Evolutionary conservation across 2,113 vertebrate species (phyloP), one percentile per base, ranked within the genome.

Genomic region (Pelusios castaneus): DNA sequence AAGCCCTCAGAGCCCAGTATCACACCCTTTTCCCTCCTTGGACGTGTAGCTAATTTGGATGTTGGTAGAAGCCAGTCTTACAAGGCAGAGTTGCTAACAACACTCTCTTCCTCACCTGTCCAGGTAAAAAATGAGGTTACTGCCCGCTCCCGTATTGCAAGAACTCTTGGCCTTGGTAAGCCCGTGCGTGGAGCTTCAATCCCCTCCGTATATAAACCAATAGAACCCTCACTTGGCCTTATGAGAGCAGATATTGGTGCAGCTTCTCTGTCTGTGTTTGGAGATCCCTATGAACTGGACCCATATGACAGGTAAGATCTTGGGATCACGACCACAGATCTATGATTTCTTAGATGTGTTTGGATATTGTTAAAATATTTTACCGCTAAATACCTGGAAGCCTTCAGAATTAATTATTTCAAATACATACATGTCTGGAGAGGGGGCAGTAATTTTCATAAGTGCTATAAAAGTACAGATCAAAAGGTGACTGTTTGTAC

Each of bases 231-330:
- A 0, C 97, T 99, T 56, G 98, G 99, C 51, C 97, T 97, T 89
- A 98, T 99, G 99, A 98, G 99, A 51, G 98, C 98, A 5, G 99
- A 99, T 87, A 99, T 99, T 0, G 99, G 99, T 29, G 99, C 98
- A n/a, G 98, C 99, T 55, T 98, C 99, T 10, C 98, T 99, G 6
- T 99, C 99, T 4, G 98, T 99, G 51, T 99, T 99, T 58, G 99
- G 99, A 93, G 99, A 99, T 94, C 98, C 99, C 0, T 98, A 98
- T 63, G 99, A 99, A 94, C 95, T 99, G 94, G 99, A 99, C 95
- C 98, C 99, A 17, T 99, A 99, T 29, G 97, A 98, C 93, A 98
- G 98, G 98, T 98, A 83, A 92, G 73, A 6, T 11, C 29, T 82
- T 38, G 85, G 70, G 25, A 3, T 45, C 87, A 1, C 31, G 17